Percentiles rank a stretch among this genome's conserved stretches.
phyloP scores from a whole-genome alignment of 2,888 invertebrate species.

The Zonitis immaculata region DNA sequence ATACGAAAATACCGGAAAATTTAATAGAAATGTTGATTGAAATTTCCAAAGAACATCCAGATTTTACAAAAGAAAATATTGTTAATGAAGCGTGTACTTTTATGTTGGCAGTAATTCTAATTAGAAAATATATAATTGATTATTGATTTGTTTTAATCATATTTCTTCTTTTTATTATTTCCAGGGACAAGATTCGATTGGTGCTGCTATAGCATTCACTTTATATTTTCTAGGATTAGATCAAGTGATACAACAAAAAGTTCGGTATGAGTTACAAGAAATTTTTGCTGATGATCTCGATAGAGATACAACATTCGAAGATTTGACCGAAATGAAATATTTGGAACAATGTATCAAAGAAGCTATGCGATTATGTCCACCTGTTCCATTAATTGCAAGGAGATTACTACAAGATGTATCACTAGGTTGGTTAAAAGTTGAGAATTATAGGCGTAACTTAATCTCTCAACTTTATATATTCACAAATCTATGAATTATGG shows the following conservation, averaged over 20 bases:
- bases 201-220: conserved; percentile 55
- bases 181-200: conserved; percentile 59
- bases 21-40: conserved; percentile 55
- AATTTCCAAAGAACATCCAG: conserved; percentile 49
- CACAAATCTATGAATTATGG: too few relatives aligned
- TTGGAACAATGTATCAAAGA: conserved; percentile 69
- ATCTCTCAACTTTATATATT: too few relatives aligned
- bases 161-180: too few relatives aligned
- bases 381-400: conserved; percentile 63
- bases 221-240: conserved; percentile 55
- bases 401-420: conserved; percentile 53
- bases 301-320: conserved; percentile 53
- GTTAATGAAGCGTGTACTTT: conserved; percentile 59
- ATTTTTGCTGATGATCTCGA: conserved; percentile 46
- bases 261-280: conserved; percentile 52
- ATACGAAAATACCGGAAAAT: conserved; percentile 16
- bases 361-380: conserved; percentile 61
- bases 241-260: conserved; percentile 50
- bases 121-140: neutral
- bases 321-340: conserved; percentile 61
- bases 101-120: conserved; percentile 52
- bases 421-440: conserved; percentile 48
- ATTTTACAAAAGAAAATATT: conserved; percentile 54
- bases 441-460: neutral
- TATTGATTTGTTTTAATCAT: neutral